Conservation (phyloP, 1,140 invertebrate species). For the honey bee (Apis mellifera) region DNA sequence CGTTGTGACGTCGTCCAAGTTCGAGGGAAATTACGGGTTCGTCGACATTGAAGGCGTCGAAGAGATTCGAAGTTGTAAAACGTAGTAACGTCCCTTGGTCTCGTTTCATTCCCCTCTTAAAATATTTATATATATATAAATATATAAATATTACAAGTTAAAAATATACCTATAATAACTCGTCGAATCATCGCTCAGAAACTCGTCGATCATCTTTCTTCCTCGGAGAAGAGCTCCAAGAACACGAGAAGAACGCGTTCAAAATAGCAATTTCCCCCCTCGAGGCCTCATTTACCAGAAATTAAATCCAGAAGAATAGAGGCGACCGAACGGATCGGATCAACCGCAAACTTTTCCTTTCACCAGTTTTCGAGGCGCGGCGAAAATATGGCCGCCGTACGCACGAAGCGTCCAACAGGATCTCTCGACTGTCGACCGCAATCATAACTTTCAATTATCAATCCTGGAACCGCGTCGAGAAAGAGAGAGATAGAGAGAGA, state of each 20-base stretch:
- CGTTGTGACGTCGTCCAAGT: neutral
- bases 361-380: neutral
- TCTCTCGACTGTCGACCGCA: slow-evolving; percentile 22
- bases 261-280: too few relatives aligned
- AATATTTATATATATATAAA: too few relatives aligned
- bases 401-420: neutral
- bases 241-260: too few relatives aligned
- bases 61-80: neutral
- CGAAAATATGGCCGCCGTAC: neutral
- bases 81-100: neutral
- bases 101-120: too few relatives aligned
- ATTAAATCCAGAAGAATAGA: too few relatives aligned
- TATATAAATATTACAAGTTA: too few relatives aligned
- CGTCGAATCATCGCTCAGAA: too few relatives aligned
- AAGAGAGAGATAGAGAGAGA: too few relatives aligned
- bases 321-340: slow-evolving; percentile 5
- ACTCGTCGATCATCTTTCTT: too few relatives aligned
- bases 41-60: neutral
- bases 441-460: slow-evolving; percentile 68
- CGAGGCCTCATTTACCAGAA: too few relatives aligned
- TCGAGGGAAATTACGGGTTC: neutral
- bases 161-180: too few relatives aligned
- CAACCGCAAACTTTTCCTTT: slow-evolving; percentile 25
- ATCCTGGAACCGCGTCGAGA: slow-evolving; percentile 43
- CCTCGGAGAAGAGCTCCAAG: too few relatives aligned